Evolutionary conservation across 2,888 invertebrate genomes (phyloP), one percentile per base, ranked within the genome.

Genomic region (Biston betularia): DNA sequence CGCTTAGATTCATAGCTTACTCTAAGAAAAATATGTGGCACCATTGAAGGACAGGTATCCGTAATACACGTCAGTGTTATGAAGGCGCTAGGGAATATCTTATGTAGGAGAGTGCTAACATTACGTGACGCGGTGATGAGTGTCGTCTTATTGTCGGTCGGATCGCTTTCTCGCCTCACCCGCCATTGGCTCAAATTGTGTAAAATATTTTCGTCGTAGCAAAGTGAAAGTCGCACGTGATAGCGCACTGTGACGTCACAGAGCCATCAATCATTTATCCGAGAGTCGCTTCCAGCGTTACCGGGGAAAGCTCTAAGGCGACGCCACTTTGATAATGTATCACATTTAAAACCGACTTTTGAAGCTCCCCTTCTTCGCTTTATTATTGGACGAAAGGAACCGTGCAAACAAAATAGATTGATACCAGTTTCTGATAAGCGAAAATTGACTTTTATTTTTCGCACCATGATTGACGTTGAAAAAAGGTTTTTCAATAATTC

Each of bases 201-300:
- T 84, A 80, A 89, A 89, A 89, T 86, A 86, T 89, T 88, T 89
- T 87, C 86, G 79, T 74, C 82, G 87, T 86, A 72, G 72, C 46
- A 67, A 84, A 90, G 89, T 88, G 87, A 89, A 89, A 88, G 86
- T 85, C 84, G 77, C 84, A 81, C 84, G 82, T 88, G 88, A 86
- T 84, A 85, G 84, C 86, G 82, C 76, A 65, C 75, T 79, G 82
- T 84, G 86, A 84, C 87, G 83, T 77, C 77, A 75, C 75, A 68
- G 70, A 55, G 71, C 81, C 86, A 93, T 93, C 93, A 91, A 92
- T 93, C 92, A 93, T 92, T 89, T 89, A 92, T 89, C 89, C 88
- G 80, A 80, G 83, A 85, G 80, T 81, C 85, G 86, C 84, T 87
- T 81, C 82, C 79, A 82, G 80, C 86, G 82, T 83, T 88, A 92